A percentile compares a stretch with the other conserved stretches of the same genome.
Evolutionary conservation across 2,113 vertebrate genomes (phyloP).

Genomic region (Labeo rohita): DNA sequence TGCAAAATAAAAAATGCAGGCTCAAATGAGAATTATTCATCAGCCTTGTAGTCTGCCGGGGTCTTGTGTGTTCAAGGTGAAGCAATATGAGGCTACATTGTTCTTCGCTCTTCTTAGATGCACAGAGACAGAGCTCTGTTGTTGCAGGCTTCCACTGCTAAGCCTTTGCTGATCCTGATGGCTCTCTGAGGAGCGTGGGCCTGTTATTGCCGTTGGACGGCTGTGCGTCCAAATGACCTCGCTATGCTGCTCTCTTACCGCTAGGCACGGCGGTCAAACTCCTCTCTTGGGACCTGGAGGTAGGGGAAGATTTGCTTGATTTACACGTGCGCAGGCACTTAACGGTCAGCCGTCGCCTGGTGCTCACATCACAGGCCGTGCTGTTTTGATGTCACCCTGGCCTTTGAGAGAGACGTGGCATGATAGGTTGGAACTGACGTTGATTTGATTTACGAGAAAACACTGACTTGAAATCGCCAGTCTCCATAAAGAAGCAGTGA

Average conservation of each 20-base stretch:
- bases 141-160: slow-evolving; percentile 69
- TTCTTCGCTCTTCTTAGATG: slow-evolving; percentile 59
- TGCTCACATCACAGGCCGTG: slow-evolving; percentile 59
- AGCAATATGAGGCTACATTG: slow-evolving; percentile 58
- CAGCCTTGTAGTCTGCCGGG: slow-evolving; percentile 62
- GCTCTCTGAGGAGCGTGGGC: slow-evolving; percentile 70
- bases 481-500: neutral
- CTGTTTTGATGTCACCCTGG: slow-evolving; percentile 43
- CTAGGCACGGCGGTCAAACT: slow-evolving; percentile 70
- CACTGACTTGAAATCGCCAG: neutral
- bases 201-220: slow-evolving; percentile 71
- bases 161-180: slow-evolving; percentile 74
- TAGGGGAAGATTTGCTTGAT: slow-evolving; percentile 74
- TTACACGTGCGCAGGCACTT: slow-evolving; percentile 74
- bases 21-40: slow-evolving; percentile 72
- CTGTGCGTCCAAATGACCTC: slow-evolving; percentile 66
- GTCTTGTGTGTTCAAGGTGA: slow-evolving; percentile 65
- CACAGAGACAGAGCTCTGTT: slow-evolving; percentile 57
- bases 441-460: slow-evolving; percentile 14
- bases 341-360: slow-evolving; percentile 64
- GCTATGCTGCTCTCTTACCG: slow-evolving; percentile 66
- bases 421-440: slow-evolving; percentile 40
- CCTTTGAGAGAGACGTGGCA: slow-evolving; percentile 49
- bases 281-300: slow-evolving; percentile 71
- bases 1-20: slow-evolving; percentile 47